Conservation (phyloP, 2,113 vertebrate species). For the Ancistrus triradiatus region DNA sequence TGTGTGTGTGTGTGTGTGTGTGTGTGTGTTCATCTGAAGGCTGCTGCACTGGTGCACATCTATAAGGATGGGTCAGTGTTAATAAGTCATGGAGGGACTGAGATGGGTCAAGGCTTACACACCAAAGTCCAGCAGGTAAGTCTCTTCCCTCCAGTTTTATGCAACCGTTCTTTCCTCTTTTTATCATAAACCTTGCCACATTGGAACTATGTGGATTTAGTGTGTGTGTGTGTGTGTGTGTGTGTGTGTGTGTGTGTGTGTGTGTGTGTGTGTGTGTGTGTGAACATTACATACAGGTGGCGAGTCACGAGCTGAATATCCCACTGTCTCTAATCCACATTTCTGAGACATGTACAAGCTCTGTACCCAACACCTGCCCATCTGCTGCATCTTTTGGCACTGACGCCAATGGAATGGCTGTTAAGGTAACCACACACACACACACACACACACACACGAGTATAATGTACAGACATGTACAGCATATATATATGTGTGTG, state of each 20-base stretch:
- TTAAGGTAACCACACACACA: constrained; percentile 68
- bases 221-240: too few species aligned
- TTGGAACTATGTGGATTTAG: too few species aligned
- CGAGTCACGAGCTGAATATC: constrained; percentile 78
- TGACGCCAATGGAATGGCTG: constrained; percentile 84
- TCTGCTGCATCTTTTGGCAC: constrained; percentile 78
- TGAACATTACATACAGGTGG: constrained; percentile 65
- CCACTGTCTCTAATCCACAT: constrained; percentile 74
- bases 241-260: too few species aligned
- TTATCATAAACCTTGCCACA: too few species aligned
- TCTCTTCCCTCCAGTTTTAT: neutral
- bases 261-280: neutral
- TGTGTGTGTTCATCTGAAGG: constrained; percentile 55
- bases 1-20: constrained; percentile 22
- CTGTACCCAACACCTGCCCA: constrained; percentile 76
- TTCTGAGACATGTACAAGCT: constrained; percentile 78
- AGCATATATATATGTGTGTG: too few species aligned
- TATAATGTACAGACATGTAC: neutral
- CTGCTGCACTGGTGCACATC: constrained; percentile 76
- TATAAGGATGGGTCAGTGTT: constrained; percentile 81
- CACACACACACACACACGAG: neutral
- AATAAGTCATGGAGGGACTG: constrained; percentile 74
- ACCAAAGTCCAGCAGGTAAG: constrained; percentile 80
- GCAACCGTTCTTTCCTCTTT: too few species aligned
- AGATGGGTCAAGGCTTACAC: constrained; percentile 81